Evolutionary conservation across 2,888 invertebrate species (phyloP).

Genomic region (Heteromurus nitidus): DNA sequence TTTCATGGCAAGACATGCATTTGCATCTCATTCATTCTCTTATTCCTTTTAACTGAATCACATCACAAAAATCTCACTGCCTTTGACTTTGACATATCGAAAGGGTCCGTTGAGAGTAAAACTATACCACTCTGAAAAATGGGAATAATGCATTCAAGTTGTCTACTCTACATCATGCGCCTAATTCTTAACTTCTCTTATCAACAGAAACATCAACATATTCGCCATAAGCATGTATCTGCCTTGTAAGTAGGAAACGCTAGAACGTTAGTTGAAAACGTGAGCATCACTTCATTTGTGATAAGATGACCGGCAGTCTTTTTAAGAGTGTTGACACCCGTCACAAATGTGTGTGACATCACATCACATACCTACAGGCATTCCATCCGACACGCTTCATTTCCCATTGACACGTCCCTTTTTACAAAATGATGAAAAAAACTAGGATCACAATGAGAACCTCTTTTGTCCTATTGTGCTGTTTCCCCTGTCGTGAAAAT

Average conservation of each 20-base stretch:
- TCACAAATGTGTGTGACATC: slow-evolving; percentile 32
- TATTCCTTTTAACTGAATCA: too few species aligned
- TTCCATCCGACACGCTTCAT: slow-evolving; percentile 31
- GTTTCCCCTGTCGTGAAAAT: slow-evolving; percentile 1
- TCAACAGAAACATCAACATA: too few species aligned
- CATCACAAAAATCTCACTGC: not conserved
- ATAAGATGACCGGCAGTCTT: slow-evolving; percentile 13
- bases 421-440: slow-evolving; percentile 4
- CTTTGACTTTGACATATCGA: not conserved
- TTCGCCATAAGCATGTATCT: too few species aligned
- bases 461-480: not conserved
- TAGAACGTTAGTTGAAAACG: slow-evolving; percentile 9
- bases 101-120: not conserved
- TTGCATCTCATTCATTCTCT: too few species aligned
- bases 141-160: too few species aligned
- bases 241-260: not conserved
- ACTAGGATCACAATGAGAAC: not conserved
- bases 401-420: slow-evolving; percentile 10
- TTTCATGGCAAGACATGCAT: not conserved
- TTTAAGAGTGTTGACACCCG: slow-evolving; percentile 4
- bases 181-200: too few species aligned
- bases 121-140: too few species aligned
- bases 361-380: too few species aligned
- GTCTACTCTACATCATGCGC: not conserved
- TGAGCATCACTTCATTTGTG: slow-evolving; percentile 1